Base-by-base conservation (phyloP, 1,140 invertebrate genomes). In the Monochamus saltuarius region DNA sequence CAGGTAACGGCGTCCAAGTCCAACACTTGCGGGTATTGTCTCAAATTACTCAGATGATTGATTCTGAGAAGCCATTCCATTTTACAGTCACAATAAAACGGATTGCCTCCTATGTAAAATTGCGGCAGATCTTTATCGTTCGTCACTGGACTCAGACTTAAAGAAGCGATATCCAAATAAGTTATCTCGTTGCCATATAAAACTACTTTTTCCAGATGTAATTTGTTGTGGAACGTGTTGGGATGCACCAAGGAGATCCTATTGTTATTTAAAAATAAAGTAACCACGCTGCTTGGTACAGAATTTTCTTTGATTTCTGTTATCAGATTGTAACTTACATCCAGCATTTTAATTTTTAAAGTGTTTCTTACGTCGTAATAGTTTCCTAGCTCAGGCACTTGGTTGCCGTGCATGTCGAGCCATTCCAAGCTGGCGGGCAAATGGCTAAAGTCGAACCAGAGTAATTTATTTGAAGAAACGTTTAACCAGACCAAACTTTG, bases 61-160 rank as follows among this genome's bases (percentile, higher is more conserved):
- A 91, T 87, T 62, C 87, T 80, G 61, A 89, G 85, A 70, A 94
- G 78, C 89, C 90, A 93, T 77, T 92, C 90, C 89, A 92, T 90
- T 55, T 84, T 85, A 77, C 90, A 92, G 73, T 92, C 88, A 77
- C 90, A 92, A 66, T 87, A 80, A 74, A 92, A 89, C 11, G 90
- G 89, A 79, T 93, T 93, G 63, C 86, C 84, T 38, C 88, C 89
- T 70, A 92, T 85, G 77, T 88, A 90, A 77, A 92, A 90, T 75
- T 87, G 84, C 7, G 89, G 87, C 67, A 89, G 75, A 61, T 88
- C 83, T 60, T 79, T 82, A 64, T 86, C 80, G 66, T 83, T 82
- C 13, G 82, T 80, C 61, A 89, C 84, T 71, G 83, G 78, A 68
- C 82, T 82, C 67, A 92, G 74, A 62, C 84, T 82, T 52, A 93